phyloP scores from a whole-genome alignment of 2,888 invertebrate species.

The Gari tellinella region DNA sequence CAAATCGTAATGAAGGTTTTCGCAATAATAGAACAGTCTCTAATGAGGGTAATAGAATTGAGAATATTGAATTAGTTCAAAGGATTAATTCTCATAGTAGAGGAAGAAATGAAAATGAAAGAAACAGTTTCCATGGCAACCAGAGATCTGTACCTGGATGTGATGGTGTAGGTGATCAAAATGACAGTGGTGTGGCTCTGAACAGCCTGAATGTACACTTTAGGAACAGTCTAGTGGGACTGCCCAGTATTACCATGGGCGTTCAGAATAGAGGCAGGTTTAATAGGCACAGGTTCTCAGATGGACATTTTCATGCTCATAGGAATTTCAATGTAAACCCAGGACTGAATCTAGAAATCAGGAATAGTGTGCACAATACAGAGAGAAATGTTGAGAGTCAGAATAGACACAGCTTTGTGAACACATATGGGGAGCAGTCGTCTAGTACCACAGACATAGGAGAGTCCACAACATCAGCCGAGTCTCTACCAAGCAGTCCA shows the following conservation, averaged over 20 bases:
- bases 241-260: slow-evolving; percentile 49
- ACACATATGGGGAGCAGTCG: slow-evolving; percentile 19
- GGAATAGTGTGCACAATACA: slow-evolving; percentile 38
- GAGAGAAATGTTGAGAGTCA: slow-evolving; percentile 15
- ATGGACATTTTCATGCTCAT: slow-evolving; percentile 35
- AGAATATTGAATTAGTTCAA: background rate
- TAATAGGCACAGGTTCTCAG: slow-evolving; percentile 41
- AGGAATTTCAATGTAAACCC: slow-evolving; percentile 20
- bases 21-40: background rate
- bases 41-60: background rate
- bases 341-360: slow-evolving; percentile 49
- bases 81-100: background rate
- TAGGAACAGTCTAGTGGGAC: slow-evolving; percentile 37
- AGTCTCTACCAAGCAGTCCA: slow-evolving; percentile 49
- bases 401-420: slow-evolving; percentile 5
- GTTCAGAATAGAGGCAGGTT: slow-evolving; percentile 40
- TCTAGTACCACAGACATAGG: slow-evolving; percentile 58
- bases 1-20: slow-evolving; percentile 9
- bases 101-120: slow-evolving; percentile 6
- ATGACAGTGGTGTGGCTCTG: background rate
- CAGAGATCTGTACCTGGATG: background rate
- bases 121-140: slow-evolving; percentile 1
- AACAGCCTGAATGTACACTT: slow-evolving; percentile 44
- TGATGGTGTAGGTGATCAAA: background rate
- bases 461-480: slow-evolving; percentile 55